These are phyloP conservation scores for Zaprionus gabonicus DNA, from an alignment of 1,140 invertebrate species.

Conservation along the genomic window DNA sequence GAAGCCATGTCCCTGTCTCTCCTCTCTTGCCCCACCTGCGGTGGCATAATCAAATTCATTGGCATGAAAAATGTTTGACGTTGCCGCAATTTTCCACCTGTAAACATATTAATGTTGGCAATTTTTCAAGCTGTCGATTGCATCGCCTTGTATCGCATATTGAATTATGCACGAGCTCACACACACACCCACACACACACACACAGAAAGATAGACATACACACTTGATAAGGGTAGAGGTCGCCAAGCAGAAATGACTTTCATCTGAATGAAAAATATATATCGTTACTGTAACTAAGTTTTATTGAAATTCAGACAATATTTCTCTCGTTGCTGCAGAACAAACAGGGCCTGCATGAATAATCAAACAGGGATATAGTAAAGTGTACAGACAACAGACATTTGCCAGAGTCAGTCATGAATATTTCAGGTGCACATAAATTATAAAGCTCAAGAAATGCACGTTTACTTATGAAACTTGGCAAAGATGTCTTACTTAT, in stretches of 20 bases:
- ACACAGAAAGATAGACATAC: neutral
- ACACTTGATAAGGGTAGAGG: constrained; percentile 17
- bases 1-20: neutral
- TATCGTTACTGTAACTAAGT: neutral
- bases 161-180: constrained; percentile 64
- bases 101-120: constrained; percentile 51
- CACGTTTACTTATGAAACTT: neutral
- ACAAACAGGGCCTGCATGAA: neutral
- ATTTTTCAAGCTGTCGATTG: constrained; percentile 77
- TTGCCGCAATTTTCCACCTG: constrained; percentile 50
- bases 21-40: neutral
- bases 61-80: constrained; percentile 67
- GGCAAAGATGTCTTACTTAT: neutral
- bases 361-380: constrained; percentile 2
- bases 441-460: constrained; percentile 2
- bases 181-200: neutral
- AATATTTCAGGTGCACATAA: constrained; percentile 1
- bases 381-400: neutral
- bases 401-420: neutral
- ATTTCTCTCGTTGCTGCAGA: neutral
- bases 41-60: constrained; percentile 69
- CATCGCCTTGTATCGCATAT: constrained; percentile 61
- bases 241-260: neutral
- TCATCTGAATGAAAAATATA: constrained; percentile 2
- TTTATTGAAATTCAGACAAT: neutral